Conservation (phyloP, 1,140 invertebrate species). For the Teleopsis dalmanni region DNA sequence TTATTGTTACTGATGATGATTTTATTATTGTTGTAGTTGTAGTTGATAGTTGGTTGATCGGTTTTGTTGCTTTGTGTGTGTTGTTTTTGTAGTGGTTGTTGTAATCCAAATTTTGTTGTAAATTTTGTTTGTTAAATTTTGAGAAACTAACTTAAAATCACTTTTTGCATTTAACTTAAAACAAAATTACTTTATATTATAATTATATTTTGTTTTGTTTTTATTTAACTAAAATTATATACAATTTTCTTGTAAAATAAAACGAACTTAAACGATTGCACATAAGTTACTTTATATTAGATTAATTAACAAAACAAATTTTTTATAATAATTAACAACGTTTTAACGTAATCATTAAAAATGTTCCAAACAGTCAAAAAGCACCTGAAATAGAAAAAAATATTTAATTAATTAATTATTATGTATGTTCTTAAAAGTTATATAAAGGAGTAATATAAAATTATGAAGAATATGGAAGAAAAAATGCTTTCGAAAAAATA, state of each 20-base stretch:
- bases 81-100: slow-evolving; percentile 22
- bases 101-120: slow-evolving; percentile 26
- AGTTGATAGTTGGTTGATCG: slow-evolving; percentile 16
- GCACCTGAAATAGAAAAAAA: slow-evolving; percentile 26
- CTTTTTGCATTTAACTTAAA: slow-evolving; percentile 20
- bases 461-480: not conserved
- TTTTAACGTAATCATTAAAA: slow-evolving; percentile 45
- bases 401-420: slow-evolving; percentile 3
- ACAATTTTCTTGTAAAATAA: slow-evolving; percentile 3
- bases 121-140: slow-evolving; percentile 44
- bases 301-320: slow-evolving; percentile 33
- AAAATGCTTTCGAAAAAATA: not conserved
- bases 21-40: slow-evolving; percentile 13
- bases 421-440: not conserved
- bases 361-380: slow-evolving; percentile 46
- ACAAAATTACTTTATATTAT: slow-evolving; percentile 7
- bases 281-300: slow-evolving; percentile 7
- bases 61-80: slow-evolving; percentile 20
- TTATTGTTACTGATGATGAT: slow-evolving; percentile 9
- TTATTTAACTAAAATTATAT: not conserved
- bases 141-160: slow-evolving; percentile 44
- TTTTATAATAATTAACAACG: slow-evolving; percentile 44
- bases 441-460: not conserved
- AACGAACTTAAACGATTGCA: slow-evolving; percentile 9
- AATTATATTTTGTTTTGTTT: slow-evolving; percentile 6